Percentiles rank a stretch among this genome's conserved stretches.
phyloP scores from a whole-genome alignment of 2,113 vertebrate genomes.

The Brachypodius melanocephalos region DNA sequence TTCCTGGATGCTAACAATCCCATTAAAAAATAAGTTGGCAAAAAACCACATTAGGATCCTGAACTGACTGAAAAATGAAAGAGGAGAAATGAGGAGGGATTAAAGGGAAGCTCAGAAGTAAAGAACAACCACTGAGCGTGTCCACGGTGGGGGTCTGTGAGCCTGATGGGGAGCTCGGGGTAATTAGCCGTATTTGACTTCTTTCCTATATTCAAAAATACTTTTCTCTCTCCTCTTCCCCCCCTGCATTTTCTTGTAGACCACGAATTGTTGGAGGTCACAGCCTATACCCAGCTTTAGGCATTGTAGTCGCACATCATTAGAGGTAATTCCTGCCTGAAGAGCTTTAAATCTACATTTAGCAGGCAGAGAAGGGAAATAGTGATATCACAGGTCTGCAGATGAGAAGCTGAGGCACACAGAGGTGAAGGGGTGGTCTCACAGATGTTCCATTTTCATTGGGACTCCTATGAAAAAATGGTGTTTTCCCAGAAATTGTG shows the following conservation, averaged over 20 bases:
- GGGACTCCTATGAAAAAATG: not conserved
- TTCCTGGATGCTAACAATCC: conserved; percentile 63
- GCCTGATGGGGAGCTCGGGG: conserved; percentile 5
- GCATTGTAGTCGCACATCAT: fast-evolving
- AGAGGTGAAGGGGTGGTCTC: not conserved
- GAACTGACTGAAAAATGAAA: conserved; percentile 58
- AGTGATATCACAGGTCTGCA: not conserved
- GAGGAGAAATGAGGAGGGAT: conserved; percentile 60
- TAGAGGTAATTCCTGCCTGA: not conserved
- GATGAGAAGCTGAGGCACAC: not conserved
- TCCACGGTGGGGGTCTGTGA: conserved; percentile 20
- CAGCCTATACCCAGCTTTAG: not conserved
- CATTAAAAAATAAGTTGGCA: conserved; percentile 57
- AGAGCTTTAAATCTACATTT: not conserved
- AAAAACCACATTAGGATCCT: conserved; percentile 36
- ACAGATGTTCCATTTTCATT: not conserved
- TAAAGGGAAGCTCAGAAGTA: conserved; percentile 57
- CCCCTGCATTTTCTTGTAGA: not conserved
- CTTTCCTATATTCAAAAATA: not conserved
- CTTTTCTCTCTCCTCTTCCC: not conserved
- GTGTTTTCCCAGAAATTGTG: too few relatives aligned
- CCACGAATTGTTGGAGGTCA: not conserved
- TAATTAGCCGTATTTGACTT: conserved; percentile 26
- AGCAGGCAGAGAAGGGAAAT: not conserved
- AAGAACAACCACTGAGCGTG: conserved; percentile 45